Conservation (phyloP, 2,888 invertebrate genomes). For the Luperina testacea region DNA sequence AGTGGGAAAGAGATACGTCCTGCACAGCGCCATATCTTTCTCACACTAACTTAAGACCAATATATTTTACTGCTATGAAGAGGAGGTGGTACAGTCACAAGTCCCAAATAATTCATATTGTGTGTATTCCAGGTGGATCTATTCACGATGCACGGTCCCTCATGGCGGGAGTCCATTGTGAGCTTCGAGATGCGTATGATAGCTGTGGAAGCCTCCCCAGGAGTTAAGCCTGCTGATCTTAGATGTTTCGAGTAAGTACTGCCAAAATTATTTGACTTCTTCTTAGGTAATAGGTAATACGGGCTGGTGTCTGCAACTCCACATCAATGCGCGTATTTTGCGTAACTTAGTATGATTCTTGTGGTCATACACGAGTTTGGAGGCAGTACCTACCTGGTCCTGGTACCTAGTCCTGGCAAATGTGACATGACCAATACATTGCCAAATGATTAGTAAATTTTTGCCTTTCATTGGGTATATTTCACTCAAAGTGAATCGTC, state of each 20-base stretch:
- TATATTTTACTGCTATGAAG: not conserved
- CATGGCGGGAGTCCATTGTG: slow-evolving; percentile 92
- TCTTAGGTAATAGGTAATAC: too few species aligned
- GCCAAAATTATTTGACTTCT: too few species aligned
- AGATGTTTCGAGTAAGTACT: slow-evolving; percentile 90
- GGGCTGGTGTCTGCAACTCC: too few species aligned
- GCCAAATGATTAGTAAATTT: not conserved
- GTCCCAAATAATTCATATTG: not conserved
- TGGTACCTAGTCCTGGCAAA: not conserved
- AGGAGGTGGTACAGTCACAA: not conserved
- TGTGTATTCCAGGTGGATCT: slow-evolving; percentile 90
- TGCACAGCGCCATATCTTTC: not conserved
- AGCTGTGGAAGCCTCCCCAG: slow-evolving; percentile 91
- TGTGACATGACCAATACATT: not conserved
- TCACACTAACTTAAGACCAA: not conserved
- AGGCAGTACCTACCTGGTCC: too few species aligned
- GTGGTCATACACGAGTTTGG: not conserved
- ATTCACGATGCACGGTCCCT: slow-evolving; percentile 97
- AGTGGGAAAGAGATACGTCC: too few species aligned
- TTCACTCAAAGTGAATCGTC: not conserved
- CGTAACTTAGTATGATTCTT: too few species aligned
- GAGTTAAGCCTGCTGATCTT: slow-evolving; percentile 89
- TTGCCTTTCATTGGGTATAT: not conserved
- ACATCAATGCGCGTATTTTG: too few species aligned
- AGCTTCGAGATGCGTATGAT: slow-evolving; percentile 94